Conservation (phyloP, 2,113 vertebrate genomes). For the Silurus meridionalis region DNA sequence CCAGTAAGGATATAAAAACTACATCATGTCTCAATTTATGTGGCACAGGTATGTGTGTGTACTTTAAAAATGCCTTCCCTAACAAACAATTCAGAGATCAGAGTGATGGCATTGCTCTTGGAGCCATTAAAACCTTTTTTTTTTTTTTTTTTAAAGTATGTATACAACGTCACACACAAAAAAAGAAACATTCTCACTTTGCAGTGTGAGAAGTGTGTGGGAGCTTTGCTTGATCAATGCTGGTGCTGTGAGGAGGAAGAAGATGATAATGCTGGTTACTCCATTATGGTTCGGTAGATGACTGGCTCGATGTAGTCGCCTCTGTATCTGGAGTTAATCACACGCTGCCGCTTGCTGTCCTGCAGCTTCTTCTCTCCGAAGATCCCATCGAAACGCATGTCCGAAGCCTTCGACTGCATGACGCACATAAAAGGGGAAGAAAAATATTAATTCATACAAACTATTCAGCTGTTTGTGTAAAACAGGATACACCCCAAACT, state of each 20-base stretch:
- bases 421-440: not conserved
- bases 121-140: not conserved
- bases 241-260: slow-evolving; percentile 54
- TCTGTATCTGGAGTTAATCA: slow-evolving; percentile 96
- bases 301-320: slow-evolving; percentile 99
- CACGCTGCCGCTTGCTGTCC: slow-evolving; percentile 92
- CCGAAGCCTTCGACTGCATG: slow-evolving; percentile 91
- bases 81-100: not conserved
- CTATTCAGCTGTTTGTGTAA: not conserved
- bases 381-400: slow-evolving; percentile 98
- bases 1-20: slow-evolving; percentile 1
- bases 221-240: slow-evolving; percentile 55
- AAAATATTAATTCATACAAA: not conserved
- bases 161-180: not conserved
- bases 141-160: not conserved
- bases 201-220: not conserved
- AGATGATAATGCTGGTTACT: slow-evolving; percentile 68
- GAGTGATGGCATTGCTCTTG: slow-evolving; percentile 5
- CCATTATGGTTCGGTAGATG: slow-evolving; percentile 98
- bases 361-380: slow-evolving; percentile 94
- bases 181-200: not conserved
- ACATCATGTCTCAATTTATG: not conserved
- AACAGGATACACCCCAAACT: not conserved
- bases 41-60: not conserved
- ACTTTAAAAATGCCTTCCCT: not conserved